These are phyloP conservation scores for Capromys pilorides DNA, from an alignment of 2,797 vertebrate species.

Conservation along the genomic window DNA sequence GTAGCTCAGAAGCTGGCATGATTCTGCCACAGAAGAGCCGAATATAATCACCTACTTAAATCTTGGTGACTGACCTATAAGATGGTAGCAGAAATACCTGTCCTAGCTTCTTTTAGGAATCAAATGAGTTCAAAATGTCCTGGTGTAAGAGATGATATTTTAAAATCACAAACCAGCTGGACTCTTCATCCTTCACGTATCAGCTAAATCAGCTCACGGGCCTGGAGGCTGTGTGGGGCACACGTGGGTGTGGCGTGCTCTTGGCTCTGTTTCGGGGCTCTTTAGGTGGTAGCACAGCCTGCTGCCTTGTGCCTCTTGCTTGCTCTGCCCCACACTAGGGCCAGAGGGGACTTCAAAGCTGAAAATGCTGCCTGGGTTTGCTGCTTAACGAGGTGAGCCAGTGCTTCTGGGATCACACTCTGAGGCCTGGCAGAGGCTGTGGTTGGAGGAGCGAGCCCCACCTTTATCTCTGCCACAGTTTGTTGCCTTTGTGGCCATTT, in stretches of 20 bases:
- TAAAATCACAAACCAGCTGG: not conserved
- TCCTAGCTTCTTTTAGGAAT: not conserved
- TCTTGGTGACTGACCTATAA: not conserved
- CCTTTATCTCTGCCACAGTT: conserved; percentile 17
- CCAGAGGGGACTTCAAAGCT: not conserved
- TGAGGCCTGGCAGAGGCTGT: not conserved
- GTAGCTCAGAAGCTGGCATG: too few relatives aligned
- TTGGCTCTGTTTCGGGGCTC: not conserved
- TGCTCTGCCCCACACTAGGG: not conserved
- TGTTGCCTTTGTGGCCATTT: not conserved
- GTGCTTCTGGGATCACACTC: not conserved
- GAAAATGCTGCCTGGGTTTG: not conserved
- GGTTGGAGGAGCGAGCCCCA: not conserved
- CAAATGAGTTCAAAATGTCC: not conserved
- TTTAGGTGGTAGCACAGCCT: not conserved
- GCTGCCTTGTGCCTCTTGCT: not conserved
- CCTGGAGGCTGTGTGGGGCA: not conserved
- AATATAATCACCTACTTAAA: not conserved
- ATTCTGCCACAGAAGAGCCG: not conserved
- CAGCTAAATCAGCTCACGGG: not conserved
- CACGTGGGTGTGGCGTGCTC: not conserved
- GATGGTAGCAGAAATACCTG: not conserved
- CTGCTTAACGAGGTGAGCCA: not conserved
- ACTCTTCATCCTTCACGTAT: not conserved
- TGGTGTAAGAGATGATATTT: not conserved